A percentile compares a stretch with the other conserved stretches of the same genome.
phyloP scores from a whole-genome alignment of 2,888 invertebrate genomes.

The Pycnomerus fuliginosus region DNA sequence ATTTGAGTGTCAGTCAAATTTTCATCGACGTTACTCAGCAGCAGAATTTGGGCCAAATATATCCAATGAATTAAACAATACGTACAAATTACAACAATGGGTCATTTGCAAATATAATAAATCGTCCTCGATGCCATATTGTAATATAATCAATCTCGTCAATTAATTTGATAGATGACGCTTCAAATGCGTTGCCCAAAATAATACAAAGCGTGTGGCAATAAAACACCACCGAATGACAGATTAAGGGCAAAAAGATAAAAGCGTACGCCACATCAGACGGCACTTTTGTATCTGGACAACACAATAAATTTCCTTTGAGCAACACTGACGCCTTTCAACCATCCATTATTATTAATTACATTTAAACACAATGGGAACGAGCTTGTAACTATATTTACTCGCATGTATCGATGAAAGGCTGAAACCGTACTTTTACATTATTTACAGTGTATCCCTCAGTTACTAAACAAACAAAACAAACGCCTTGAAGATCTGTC shows the following conservation, averaged over 20 bases:
- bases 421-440: no score
- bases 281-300: conserved; percentile 2
- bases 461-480: no score
- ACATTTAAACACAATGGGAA: no score
- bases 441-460: no score
- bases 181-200: conserved; percentile 7
- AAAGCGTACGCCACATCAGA: conserved; percentile 1
- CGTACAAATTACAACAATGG: conserved; percentile 15
- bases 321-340: no score
- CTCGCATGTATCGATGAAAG: no score
- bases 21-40: conserved; percentile 30
- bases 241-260: conserved; percentile 11
- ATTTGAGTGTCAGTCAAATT: conserved; percentile 29
- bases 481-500: no score
- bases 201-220: conserved; percentile 8
- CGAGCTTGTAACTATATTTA: no score
- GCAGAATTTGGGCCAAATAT: no score
- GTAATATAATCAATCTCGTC: conserved; percentile 14
- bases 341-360: no score
- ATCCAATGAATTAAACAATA: conserved; percentile 16
- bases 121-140: conserved; percentile 19
- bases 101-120: conserved; percentile 16
- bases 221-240: conserved; percentile 5
- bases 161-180: conserved; percentile 7
- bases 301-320: conserved; percentile 9